Conservation (phyloP, 2,888 invertebrate species). For the Aleiodes leptofemur region DNA sequence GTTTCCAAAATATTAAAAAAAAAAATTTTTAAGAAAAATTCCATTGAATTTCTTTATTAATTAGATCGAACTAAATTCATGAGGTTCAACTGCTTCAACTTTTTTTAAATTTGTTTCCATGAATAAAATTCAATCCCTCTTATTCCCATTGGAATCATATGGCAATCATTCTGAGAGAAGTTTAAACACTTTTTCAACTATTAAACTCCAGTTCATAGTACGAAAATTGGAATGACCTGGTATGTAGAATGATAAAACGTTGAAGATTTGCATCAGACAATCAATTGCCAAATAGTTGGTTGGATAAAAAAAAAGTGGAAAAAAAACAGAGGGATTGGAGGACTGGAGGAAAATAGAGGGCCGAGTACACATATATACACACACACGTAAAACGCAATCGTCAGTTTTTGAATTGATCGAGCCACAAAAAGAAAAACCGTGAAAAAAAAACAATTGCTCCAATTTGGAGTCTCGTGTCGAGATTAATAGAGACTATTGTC, state of each 20-base stretch:
- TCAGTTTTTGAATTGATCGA: neutral
- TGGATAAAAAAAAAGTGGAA: neutral
- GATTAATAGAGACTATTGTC: too few relatives aligned
- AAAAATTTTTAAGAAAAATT: neutral
- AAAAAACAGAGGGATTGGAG: too few relatives aligned
- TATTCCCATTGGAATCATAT: neutral
- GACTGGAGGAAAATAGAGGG: neutral
- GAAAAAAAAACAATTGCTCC: neutral
- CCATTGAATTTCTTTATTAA: neutral
- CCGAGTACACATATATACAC: too few relatives aligned
- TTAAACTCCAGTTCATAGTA: neutral
- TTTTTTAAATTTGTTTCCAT: neutral
- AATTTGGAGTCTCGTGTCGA: too few relatives aligned
- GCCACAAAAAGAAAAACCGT: constrained; percentile 4
- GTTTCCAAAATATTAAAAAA: too few relatives aligned
- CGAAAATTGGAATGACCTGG: neutral
- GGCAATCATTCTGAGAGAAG: neutral
- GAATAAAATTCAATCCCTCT: neutral
- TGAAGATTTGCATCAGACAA: constrained; percentile 60
- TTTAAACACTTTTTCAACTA: too few relatives aligned
- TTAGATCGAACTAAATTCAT: too few relatives aligned
- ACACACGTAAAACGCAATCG: too few relatives aligned
- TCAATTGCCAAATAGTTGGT: constrained; percentile 61
- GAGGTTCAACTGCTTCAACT: too few relatives aligned
- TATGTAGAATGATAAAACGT: constrained; percentile 2